A percentile compares a stretch with the other conserved stretches of the same genome.
These are phyloP conservation scores for Myopa testacea DNA, from an alignment of 2,888 invertebrate species.

Conservation along the genomic window DNA sequence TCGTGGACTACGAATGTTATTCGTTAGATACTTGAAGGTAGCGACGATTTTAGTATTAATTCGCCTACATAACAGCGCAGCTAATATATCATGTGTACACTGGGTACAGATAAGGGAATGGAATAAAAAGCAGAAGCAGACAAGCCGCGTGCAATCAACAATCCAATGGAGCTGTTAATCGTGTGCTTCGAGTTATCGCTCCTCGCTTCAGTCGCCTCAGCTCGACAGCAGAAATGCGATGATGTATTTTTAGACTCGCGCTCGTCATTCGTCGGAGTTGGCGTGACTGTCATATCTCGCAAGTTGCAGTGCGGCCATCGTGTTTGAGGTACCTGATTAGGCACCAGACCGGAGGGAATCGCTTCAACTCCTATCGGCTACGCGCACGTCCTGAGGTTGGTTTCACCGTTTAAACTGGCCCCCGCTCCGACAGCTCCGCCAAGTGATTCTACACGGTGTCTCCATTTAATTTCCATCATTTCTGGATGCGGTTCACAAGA, in stretches of 20 bases:
- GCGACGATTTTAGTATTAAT: too few relatives aligned
- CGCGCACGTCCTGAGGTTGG: slow-evolving; percentile 30
- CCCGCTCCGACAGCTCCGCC: too few relatives aligned
- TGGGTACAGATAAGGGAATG: too few relatives aligned
- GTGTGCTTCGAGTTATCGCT: neutral
- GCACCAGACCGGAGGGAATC: slow-evolving; percentile 66
- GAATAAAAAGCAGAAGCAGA: too few relatives aligned
- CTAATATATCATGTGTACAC: too few relatives aligned
- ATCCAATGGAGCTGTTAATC: neutral
- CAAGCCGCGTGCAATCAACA: too few relatives aligned
- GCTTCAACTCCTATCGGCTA: slow-evolving; percentile 65
- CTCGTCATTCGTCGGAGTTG: neutral
- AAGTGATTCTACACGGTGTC: neutral
- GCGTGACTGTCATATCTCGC: neutral
- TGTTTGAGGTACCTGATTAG: slow-evolving; percentile 67
- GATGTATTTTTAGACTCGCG: slow-evolving; percentile 12
- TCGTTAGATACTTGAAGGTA: too few relatives aligned
- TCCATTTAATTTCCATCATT: slow-evolving; percentile 15
- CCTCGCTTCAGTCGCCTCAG: neutral
- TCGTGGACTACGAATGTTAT: too few relatives aligned
- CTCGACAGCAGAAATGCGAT: too few relatives aligned
- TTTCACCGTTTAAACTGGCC: neutral
- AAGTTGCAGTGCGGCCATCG: slow-evolving; percentile 63
- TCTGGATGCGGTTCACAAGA: slow-evolving; percentile 19
- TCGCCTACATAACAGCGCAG: too few relatives aligned